These are phyloP conservation scores for Stigmatopora nigra DNA, from an alignment of 2,113 vertebrate genomes.

Conservation along the genomic window DNA sequence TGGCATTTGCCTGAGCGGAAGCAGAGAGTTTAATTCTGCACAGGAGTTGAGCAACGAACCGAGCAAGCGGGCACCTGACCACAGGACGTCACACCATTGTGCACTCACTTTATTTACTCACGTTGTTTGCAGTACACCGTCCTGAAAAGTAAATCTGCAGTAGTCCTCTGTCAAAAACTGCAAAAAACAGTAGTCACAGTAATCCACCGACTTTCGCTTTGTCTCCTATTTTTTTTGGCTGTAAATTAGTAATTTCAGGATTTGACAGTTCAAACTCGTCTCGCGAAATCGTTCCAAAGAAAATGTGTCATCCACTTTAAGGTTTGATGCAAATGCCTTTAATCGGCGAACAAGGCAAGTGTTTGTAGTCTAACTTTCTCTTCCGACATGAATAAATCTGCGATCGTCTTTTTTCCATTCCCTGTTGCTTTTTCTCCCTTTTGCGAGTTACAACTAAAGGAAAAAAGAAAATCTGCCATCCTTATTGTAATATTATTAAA, in stretches of 20 bases:
- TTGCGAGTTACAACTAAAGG: constrained; percentile 9
- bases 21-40: constrained; percentile 89
- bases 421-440: constrained; percentile 9
- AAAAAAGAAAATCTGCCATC: constrained; percentile 22
- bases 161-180: too few species aligned
- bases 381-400: constrained; percentile 8
- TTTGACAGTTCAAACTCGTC: neutral
- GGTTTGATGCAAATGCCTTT: neutral
- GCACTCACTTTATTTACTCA: too few species aligned
- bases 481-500: constrained; percentile 26
- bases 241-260: neutral
- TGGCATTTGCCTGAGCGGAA: constrained; percentile 92
- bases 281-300: neutral
- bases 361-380: constrained; percentile 20
- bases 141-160: too few species aligned
- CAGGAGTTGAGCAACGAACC: constrained; percentile 82
- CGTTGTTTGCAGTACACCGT: too few species aligned
- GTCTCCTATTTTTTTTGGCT: neutral
- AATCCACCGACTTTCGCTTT: neutral
- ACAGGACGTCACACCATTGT: constrained; percentile 40
- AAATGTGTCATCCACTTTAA: constrained; percentile 1
- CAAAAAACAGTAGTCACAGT: too few species aligned
- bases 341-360: neutral
- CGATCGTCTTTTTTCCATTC: constrained; percentile 9
- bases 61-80: constrained; percentile 82